Base-by-base conservation (phyloP, 2,888 invertebrate species). In the Drosophila vallismaia region DNA sequence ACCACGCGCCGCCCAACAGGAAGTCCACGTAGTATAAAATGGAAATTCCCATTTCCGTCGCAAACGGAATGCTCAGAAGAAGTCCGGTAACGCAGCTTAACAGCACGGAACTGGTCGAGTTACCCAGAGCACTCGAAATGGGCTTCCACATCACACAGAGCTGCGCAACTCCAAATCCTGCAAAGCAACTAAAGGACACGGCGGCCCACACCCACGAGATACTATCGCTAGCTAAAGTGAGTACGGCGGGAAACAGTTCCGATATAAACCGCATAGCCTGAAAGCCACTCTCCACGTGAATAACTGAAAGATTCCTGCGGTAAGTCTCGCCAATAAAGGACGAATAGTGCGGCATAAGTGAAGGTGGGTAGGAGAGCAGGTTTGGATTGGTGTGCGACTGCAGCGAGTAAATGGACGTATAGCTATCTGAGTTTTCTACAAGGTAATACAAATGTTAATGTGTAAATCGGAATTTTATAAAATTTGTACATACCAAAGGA, bases 81-180 rank as follows among this genome's bases (percentile, higher is more conserved):
- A 97, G 94, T 6, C 96, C 97, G 64, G 95, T 94, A 0, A 96
- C 95, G 82, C 97, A 97, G 82, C 96, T 97, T 91, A 71, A 94
- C 93, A 89, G 94, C 93, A n/a, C 95, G 92, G 91, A 96, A 94
- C 90, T 97, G 93, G 42, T 96, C 93, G 94, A 97, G 94, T 91
- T 90, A 1, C 91, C 92, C 53, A 97, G 93, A 2, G 97, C 96
- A 19, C 96, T 95, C 70, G 97, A 95, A 55, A 97, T 96, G 87
- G 96, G 96, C 89, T 97, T 97, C 97, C 97, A 97, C 88, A 97
- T 95, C 0, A 97, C 97, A 78, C 97, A 92, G 92, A 97, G 95
- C 84, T 97, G 97, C 4, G 96, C 96, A 64, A 98, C 94, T 1
- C 97, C 97, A 88, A 98, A 97, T 85, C 96, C 93, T 74, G 97